These are phyloP conservation scores for Enteromius anoplus DNA, from an alignment of 2,797 vertebrate species.

Conservation along the genomic window DNA sequence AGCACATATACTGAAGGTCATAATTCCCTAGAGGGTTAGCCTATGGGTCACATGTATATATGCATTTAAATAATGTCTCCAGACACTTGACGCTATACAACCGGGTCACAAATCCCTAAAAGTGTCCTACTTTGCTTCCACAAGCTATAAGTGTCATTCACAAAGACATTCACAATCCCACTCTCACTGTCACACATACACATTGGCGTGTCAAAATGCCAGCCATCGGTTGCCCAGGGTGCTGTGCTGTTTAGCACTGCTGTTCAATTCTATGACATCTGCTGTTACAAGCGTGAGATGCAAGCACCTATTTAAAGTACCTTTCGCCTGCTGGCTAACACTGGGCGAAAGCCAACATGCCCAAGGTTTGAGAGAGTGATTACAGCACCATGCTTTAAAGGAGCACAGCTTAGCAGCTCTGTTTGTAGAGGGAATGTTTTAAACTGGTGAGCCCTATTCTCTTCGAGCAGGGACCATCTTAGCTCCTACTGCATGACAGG, in stretches of 20 bases:
- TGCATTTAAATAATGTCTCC: constrained; percentile 29
- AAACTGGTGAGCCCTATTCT: constrained; percentile 23
- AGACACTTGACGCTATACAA: constrained; percentile 18
- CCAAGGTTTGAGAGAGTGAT: constrained; percentile 33
- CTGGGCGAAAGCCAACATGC: constrained; percentile 24
- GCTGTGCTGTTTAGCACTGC: constrained; percentile 32
- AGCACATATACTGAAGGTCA: background rate
- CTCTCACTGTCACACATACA: constrained; percentile 33
- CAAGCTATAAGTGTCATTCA: constrained; percentile 36
- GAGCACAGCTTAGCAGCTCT: background rate
- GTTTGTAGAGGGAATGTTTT: constrained; percentile 3
- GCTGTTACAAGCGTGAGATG: constrained; percentile 37
- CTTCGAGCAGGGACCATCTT: background rate
- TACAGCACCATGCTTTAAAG: constrained; percentile 22
- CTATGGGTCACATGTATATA: background rate
- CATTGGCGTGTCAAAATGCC: constrained; percentile 30
- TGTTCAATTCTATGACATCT: constrained; percentile 42
- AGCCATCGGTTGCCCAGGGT: constrained; percentile 29
- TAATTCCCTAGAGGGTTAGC: background rate
- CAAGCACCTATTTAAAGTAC: constrained; percentile 40
- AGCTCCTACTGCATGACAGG: constrained; percentile 27
- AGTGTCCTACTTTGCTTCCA: constrained; percentile 28
- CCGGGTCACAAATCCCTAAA: constrained; percentile 32
- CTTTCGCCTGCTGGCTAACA: constrained; percentile 38
- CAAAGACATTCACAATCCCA: constrained; percentile 38